phyloP scores from a whole-genome alignment of 1,140 invertebrate genomes.

The Heliconius nattereri region DNA sequence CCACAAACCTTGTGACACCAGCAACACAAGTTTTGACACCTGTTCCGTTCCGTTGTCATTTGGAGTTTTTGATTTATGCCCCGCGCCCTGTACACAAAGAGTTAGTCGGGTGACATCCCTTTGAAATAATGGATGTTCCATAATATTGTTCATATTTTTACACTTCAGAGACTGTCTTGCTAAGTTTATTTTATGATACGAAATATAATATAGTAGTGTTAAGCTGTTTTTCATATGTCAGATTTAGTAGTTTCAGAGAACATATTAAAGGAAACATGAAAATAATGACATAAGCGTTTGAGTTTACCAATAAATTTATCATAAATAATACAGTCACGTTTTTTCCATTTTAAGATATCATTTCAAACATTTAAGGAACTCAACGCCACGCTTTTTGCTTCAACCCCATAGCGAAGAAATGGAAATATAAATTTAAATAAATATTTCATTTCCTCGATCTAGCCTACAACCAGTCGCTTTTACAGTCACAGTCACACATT shows the following conservation, averaged over 20 bases:
- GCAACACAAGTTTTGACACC: constrained; percentile 48
- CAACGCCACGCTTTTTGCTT: too few species aligned
- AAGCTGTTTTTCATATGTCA: neutral
- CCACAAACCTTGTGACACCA: constrained; percentile 30
- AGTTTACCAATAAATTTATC: too few species aligned
- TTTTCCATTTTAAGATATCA: too few species aligned
- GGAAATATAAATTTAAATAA: too few species aligned
- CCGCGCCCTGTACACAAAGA: constrained; percentile 35
- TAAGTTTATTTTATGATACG: constrained; percentile 12
- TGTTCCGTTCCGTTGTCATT: constrained; percentile 50
- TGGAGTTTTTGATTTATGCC: constrained; percentile 59
- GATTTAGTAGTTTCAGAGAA: neutral
- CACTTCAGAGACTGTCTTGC: neutral
- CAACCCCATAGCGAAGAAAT: too few species aligned
- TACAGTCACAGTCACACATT: too few species aligned
- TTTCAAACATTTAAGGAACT: too few species aligned
- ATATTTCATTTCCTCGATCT: too few species aligned
- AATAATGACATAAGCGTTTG: too few species aligned
- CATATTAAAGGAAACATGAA: too few species aligned
- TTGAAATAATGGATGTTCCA: constrained; percentile 39
- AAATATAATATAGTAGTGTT: neutral
- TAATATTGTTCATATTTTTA: constrained; percentile 30
- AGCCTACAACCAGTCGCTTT: too few species aligned
- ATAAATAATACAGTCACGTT: too few species aligned
- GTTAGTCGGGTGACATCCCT: constrained; percentile 39